Base-by-base conservation (phyloP, 2,888 invertebrate genomes). In the Arrhopalites spinosus region DNA sequence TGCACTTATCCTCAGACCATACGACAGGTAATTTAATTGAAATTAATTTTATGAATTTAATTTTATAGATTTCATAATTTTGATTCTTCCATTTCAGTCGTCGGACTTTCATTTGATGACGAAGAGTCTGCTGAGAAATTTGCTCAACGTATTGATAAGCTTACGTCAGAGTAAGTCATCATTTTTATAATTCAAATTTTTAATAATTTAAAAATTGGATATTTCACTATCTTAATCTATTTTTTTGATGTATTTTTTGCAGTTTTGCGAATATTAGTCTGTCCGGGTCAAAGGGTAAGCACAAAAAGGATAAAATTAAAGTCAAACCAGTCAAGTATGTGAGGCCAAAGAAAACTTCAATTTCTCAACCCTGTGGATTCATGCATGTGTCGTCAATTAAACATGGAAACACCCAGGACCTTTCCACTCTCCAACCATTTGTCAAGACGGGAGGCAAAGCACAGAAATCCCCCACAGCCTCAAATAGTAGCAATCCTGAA, bases 341-440 rank as follows among this genome's bases (percentile, higher is more conserved):
- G 2, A 77, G 67, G 77, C 93, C 93, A 25, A 90, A 90, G 68
- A 94, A 94, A 85, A 90, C 90, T 77, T 92, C 93, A 85, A 94
- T 94, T 81, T 93, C 93, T 66, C 90, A 91, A 84, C 94, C 94
- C 0, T 93, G 93, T 84, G 92, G 92, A 84, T 94, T 94, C 85
- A 91, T 92, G 83, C 93, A 94, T 85, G 90, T 94, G 79, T 93
- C 92, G 70, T 81, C 82, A 0, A 68, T 83, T 27, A 25, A 25
- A 5, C 23, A 59, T 59, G 81, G 78, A 23, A 77, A 79, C n/a
- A n/a, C n/a, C 1, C 81, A 74, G 11, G 83, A 83, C 72, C 81
- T 25, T 80, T 81, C 68, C 5, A 81, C 81, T 30, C 76, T 83
- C 1, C 83, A 83, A 71, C 78, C 79, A 36, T 82, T 81, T 71